Base-by-base conservation (phyloP, 1,140 invertebrate genomes). In the Eriocheir sinensis region DNA sequence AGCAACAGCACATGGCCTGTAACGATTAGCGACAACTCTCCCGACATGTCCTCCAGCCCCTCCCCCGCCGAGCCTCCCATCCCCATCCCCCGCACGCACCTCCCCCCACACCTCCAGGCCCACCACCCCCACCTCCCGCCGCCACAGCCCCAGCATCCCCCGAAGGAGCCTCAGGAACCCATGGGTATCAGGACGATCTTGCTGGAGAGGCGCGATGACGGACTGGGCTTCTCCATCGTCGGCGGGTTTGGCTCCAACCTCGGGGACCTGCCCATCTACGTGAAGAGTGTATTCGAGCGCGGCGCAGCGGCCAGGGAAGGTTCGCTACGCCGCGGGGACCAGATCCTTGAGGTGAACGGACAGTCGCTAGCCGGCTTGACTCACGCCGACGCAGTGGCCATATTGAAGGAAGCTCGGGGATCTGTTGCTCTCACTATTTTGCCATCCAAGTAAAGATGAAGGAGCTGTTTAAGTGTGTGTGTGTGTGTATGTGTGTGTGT, bases 241-340 rank as follows among this genome's bases (percentile, higher is more conserved):
- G 98, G 98, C n/a, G 98, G 98, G 0, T 97, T 97, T 90, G 98
- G 98, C 96, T 98, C 98, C 80, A 98, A 98, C 6, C 97, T 98
- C 95, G 98, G 98, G 2, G 97, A 98, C 96, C 97, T 98, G 96
- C 98, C 98, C 21, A 98, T 98, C 94, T 98, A 98, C 96, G 98
- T 98, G 21, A 98, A 98, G 96, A 98, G 98, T n/a, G 98, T 98
- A 89, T 98, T 98, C 96, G 97, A 98, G 88, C 97, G 97, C 93
- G 98, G 98, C 79, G 98, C 98, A 95, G 98, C 98, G 15, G 98
- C 98, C 41, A 97, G 98, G 95, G 97, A 97, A 92, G 98, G 97
- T 4, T 97, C 97, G 94, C 97, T 98, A 32, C 97, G 97, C 96
- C 96, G 97, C 30, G 97, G 97, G n/a, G 97, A 98, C 96, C 97